Percentiles rank a stretch among this genome's conserved stretches.
Conservation (phyloP, 2,888 invertebrate species). For the Lymantria monacha region DNA sequence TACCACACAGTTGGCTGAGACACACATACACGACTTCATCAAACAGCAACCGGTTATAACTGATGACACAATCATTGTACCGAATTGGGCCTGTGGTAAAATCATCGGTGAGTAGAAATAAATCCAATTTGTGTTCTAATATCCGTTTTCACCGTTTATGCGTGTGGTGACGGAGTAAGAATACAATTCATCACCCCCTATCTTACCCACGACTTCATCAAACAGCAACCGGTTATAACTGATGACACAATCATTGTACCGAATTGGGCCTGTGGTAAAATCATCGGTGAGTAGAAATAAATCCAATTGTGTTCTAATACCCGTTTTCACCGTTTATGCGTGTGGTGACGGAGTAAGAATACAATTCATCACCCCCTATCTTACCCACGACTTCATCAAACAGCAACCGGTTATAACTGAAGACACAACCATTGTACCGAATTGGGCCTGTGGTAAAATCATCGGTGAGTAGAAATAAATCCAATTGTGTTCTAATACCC, state of each 20-base stretch:
- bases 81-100: slow-evolving; percentile 84
- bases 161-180: not conserved
- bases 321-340: not conserved
- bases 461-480: slow-evolving; percentile 78
- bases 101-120: slow-evolving; percentile 83
- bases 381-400: slow-evolving; percentile 85
- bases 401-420: slow-evolving; percentile 86
- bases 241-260: slow-evolving; percentile 87
- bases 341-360: not conserved
- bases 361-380: too few relatives aligned
- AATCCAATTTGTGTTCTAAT: not conserved
- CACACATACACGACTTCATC: slow-evolving; percentile 84
- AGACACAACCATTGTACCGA: slow-evolving; percentile 86
- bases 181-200: too few relatives aligned
- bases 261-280: slow-evolving; percentile 84
- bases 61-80: slow-evolving; percentile 85
- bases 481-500: too few relatives aligned
- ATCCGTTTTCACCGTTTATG: not conserved
- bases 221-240: slow-evolving; percentile 86
- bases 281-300: slow-evolving; percentile 82
- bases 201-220: slow-evolving; percentile 86
- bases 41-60: slow-evolving; percentile 86
- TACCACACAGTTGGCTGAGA: slow-evolving; percentile 87
- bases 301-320: not conserved
- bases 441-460: slow-evolving; percentile 85